Evolutionary conservation across 1,140 invertebrate genomes (phyloP), one percentile per base, ranked within the genome.

Genomic region (Drosophila arizonae): DNA sequence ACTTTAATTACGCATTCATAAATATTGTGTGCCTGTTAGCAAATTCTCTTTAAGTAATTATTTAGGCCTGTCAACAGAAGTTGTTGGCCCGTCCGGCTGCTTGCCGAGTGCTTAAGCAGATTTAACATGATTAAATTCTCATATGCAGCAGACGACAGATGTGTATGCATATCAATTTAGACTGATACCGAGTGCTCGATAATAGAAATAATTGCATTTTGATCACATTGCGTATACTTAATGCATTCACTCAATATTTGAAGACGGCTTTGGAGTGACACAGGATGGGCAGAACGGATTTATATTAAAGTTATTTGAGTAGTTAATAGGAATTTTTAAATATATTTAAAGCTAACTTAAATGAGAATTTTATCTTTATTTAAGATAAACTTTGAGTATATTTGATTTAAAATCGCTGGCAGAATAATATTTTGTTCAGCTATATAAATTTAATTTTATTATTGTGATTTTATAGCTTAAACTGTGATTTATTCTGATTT

Each of bases 1-100:
- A 64, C 43, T 65, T 56, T 57, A 71, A 71, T 57, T 51, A 65
- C 45, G 3, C 41, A 58, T 72, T 50, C 45, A 50, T 52, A 55
- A 65, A 46, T 43, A 61, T 61, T 46, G 28, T 33, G 58, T 9
- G 11, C 5, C 10, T 63, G 36, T 36, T 51, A 51, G 13, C 28
- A 52, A 63, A 51, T 67, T 60, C 55, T 28, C 46, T 51, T 67
- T 60, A 10, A 30, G 55, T 41, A 67, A 58, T 58, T 67, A 58
- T 67, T 67, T 13, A 51, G 17, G 15, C 17, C 21, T 66, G 41
- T 56, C 52, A 56, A 15, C 63, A 36, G 28, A 55, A 33, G 43
- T 6, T 43, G n/a, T 24, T 24, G 21, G 21, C 21, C 21, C 3
- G 21, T 24, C 6, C 28, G 28, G 9, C 9, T 9, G 36, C n/a